Conservation (phyloP, 53 echinoderm and acorn worm genomes). For the Hippasteria phrygiana region DNA sequence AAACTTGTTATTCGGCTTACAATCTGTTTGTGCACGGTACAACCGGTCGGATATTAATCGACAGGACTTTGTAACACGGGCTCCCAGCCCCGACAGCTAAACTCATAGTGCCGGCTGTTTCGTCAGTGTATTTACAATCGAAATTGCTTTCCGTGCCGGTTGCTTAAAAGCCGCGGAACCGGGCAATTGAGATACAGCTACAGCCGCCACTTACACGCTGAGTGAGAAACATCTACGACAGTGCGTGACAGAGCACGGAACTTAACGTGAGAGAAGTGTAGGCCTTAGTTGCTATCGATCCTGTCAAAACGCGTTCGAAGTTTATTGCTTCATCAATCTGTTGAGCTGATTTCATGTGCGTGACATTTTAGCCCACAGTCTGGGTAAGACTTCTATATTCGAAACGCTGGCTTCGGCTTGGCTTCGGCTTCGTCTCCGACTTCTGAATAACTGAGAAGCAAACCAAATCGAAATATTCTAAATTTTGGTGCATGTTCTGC, state of each 20-base stretch:
- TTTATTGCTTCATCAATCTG: not conserved
- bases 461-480: too few relatives aligned
- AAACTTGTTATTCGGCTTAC: not conserved
- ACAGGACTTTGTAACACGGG: conserved; percentile 7
- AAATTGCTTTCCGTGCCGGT: not conserved
- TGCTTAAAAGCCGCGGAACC: not conserved
- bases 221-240: not conserved
- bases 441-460: too few relatives aligned
- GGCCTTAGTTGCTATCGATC: too few relatives aligned
- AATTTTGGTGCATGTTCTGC: too few relatives aligned
- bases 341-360: not conserved
- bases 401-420: too few relatives aligned
- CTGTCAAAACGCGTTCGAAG: too few relatives aligned
- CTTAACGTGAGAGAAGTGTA: too few relatives aligned
- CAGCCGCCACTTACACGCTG: not conserved
- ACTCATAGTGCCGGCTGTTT: not conserved
- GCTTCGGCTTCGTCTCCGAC: too few relatives aligned
- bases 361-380: not conserved
- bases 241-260: not conserved
- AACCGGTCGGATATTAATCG: not conserved
- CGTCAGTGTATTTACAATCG: not conserved
- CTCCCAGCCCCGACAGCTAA: not conserved
- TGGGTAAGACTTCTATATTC: not conserved
- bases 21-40: not conserved
- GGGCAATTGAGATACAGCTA: not conserved